Base-by-base conservation (phyloP, 2,797 vertebrate species). In the Clarias fuscus region DNA sequence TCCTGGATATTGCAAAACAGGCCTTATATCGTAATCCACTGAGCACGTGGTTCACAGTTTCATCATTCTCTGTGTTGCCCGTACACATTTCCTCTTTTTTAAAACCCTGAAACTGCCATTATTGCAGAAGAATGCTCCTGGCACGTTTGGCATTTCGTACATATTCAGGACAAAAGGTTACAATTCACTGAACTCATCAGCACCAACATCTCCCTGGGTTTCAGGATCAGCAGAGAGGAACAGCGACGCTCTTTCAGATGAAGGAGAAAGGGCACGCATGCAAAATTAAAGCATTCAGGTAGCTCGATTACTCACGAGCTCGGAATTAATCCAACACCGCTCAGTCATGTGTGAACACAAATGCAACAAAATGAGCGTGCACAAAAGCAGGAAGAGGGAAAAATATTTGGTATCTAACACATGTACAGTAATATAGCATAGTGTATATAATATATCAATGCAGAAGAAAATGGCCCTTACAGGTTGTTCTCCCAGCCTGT, bases 201-300 rank as follows among this genome's bases (percentile, higher is more conserved):
- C 8, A 15, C 4, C 0, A 7, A 59, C 48, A 61, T 64, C 7
- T 72, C n/a, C 3, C 11, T 53, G 20, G 67, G 72, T 15, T 88
- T 27, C 64, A 30, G 18, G 76, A 37, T 89, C 73, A 85, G 53
- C 79, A 77, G 53, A 33, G 24, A 72, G 65, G 75, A 84, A 77
- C 70, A 79, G 68, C n/a, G 37, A 48, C 33, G 67, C 70, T 62
- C 18, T 30, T 56, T 86, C 76, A 72, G 68, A 82, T 48, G 64
- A 53, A 70, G 53, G 61, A 79, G 20, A 86, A 73, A 48, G 84
- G 72, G 53, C 84, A 58, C 14, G 85, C 72, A 22, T n/a, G 27
- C 68, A 65, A 88, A 88, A 90, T 89, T 83, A 85, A 80, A 56
- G 76, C 70, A 88, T 86, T 90, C 86, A 90, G 18, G 22, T 30